Percentiles rank a stretch among this genome's conserved stretches.
phyloP scores from a whole-genome alignment of 2,797 vertebrate species.

The Benthosema pterotum region DNA sequence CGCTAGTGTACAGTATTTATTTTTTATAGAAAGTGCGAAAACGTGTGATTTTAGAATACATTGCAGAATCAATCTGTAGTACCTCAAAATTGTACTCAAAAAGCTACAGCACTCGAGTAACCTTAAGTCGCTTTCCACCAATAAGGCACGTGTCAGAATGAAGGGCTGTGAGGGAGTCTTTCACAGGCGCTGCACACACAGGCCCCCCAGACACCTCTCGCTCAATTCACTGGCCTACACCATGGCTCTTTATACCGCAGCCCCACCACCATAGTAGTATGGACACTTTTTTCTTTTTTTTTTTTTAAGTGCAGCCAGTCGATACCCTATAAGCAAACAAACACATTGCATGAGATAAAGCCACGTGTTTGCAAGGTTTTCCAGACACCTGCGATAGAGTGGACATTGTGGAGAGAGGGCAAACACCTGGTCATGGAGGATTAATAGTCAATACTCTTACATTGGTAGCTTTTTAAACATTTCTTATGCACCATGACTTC shows the following conservation, averaged over 20 bases:
- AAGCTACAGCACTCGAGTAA: too few relatives aligned
- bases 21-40: too few relatives aligned
- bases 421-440: background rate
- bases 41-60: too few relatives aligned
- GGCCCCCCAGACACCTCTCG: constrained; percentile 48
- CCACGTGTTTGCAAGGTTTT: background rate
- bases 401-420: background rate
- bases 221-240: constrained; percentile 51
- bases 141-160: too few relatives aligned
- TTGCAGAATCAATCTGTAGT: too few relatives aligned
- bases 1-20: constrained; percentile 14
- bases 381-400: background rate
- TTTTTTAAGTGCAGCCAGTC: constrained; percentile 9
- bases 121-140: too few relatives aligned
- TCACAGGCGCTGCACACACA: constrained; percentile 27
- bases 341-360: constrained; percentile 28
- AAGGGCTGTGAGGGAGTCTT: constrained; percentile 37
- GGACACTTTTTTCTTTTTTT: background rate
- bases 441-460: too few relatives aligned
- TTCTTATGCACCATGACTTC: too few relatives aligned
- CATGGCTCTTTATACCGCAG: constrained; percentile 30
- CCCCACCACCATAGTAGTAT: constrained; percentile 4
- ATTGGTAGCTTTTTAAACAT: too few relatives aligned
- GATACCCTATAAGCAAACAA: constrained; percentile 42
- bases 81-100: too few relatives aligned